Conservation (phyloP, 2,797 vertebrate species). For the Microtus agrestis region DNA sequence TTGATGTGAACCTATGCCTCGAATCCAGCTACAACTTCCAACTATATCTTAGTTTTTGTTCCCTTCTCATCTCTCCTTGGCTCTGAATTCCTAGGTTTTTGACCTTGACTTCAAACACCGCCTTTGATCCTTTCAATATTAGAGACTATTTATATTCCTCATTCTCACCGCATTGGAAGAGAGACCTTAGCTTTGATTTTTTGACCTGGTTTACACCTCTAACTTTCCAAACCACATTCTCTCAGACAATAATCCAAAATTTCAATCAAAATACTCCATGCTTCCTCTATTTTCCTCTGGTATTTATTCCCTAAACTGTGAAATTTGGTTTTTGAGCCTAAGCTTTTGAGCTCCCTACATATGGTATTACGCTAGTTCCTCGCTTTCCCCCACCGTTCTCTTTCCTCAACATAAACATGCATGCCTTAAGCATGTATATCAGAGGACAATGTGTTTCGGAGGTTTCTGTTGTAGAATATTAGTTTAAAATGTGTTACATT, state of each 20-base stretch:
- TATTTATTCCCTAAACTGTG: background rate
- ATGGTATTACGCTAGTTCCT: background rate
- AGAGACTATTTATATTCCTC: background rate
- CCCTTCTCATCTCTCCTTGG: background rate
- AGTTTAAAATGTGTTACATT: background rate
- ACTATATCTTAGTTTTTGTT: conserved; percentile 24
- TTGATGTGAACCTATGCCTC: background rate
- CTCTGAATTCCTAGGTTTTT: conserved; percentile 38
- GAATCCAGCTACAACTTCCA: background rate
- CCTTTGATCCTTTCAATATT: background rate
- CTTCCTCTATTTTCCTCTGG: background rate
- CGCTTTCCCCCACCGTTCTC: background rate
- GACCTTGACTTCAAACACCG: conserved; percentile 26
- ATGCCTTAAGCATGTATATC: background rate
- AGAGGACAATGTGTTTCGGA: background rate
- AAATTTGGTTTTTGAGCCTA: background rate
- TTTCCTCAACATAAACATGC: background rate
- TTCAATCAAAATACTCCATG: background rate
- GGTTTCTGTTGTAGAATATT: background rate
- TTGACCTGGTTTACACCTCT: background rate
- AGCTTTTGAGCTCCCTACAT: background rate
- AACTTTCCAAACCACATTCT: conserved; percentile 21
- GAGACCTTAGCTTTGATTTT: background rate
- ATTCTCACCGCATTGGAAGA: background rate
- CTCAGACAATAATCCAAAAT: background rate